Base-by-base conservation (phyloP, 2,888 invertebrate genomes). In the Galerucella calmariensis region DNA sequence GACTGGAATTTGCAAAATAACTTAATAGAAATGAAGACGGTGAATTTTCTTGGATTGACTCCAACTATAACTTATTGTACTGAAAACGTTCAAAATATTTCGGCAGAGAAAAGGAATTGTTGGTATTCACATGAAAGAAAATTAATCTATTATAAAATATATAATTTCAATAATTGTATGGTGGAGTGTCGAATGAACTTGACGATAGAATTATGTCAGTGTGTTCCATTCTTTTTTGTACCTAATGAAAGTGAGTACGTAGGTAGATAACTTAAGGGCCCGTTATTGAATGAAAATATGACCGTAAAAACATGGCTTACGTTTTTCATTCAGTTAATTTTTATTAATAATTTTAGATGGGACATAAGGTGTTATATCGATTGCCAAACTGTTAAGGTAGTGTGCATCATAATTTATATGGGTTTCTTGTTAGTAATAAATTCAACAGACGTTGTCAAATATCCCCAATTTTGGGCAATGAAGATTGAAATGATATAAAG, bases 161-260 rank as follows among this genome's bases (percentile, higher is more conserved):
- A 93, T 81, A 91, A 92, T 0, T 92, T 90, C 76, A 89, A 90
- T 76, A 94, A 94, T 83, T 94, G 94, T 80, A 88, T 92, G 86
- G 88, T 89, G 0, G 90, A 90, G 77, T 91, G 92, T 80, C 89
- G 91, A 48, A 86, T 90, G 24, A 83, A 86, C 56, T 83, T 89
- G 62, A 85, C 90, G 0, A 85, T 86, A 27, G 82, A 83, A 6
- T 78, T 83, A 1, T 94, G 94, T 79, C 88, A 90, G 9, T 94
- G 94, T 83, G 84, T 92, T 1, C 93, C 93, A 0, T 88, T 89
- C 75, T 91, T 88, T 81, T 89, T 90, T 73, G 88, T 90, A 0
- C 86, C 88, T 69, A 53, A 68, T 46, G 88, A 88, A 79, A 87
- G 88, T 84, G 75, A 81, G 79, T 81, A 75, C 35, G 41, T 73